These are phyloP conservation scores for Hydrophis major DNA, from an alignment of 2,797 vertebrate species.

Conservation along the genomic window DNA sequence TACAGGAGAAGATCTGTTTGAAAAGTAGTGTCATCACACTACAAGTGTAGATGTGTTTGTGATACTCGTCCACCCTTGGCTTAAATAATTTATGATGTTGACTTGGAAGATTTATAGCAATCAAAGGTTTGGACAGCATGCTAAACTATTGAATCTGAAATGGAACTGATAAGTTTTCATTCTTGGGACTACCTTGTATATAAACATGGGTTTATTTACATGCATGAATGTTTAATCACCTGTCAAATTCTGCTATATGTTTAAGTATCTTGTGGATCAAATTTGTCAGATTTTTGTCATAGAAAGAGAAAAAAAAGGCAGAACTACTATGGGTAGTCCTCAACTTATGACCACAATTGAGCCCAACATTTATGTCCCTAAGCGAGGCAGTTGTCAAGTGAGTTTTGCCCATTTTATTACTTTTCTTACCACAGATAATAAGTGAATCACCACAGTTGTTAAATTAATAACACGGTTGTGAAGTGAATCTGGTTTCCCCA, in stretches of 20 bases:
- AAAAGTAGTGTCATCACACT: not conserved
- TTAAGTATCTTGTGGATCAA: not conserved
- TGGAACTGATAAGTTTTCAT: not conserved
- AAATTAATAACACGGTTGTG: not conserved
- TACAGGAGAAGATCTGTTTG: not conserved
- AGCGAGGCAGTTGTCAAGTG: too few relatives aligned
- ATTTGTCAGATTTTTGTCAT: not conserved
- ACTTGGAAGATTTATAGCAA: not conserved
- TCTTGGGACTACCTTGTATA: not conserved
- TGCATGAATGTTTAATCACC: not conserved
- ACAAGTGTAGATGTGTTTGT: not conserved
- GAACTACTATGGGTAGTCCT: not conserved
- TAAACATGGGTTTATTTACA: too few relatives aligned
- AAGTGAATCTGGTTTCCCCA: not conserved
- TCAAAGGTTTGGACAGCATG: not conserved
- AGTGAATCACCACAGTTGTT: not conserved
- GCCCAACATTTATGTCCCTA: not conserved
- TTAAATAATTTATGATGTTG: not conserved
- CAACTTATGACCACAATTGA: not conserved
- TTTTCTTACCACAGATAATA: too few relatives aligned
- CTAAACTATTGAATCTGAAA: not conserved
- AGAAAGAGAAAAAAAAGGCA: not conserved
- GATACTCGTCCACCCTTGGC: not conserved
- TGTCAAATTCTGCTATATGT: not conserved
- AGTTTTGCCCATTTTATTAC: too few relatives aligned